These are phyloP conservation scores for Kobus ellipsiprymnus DNA, from an alignment of 2,113 vertebrate genomes.

Conservation along the genomic window DNA sequence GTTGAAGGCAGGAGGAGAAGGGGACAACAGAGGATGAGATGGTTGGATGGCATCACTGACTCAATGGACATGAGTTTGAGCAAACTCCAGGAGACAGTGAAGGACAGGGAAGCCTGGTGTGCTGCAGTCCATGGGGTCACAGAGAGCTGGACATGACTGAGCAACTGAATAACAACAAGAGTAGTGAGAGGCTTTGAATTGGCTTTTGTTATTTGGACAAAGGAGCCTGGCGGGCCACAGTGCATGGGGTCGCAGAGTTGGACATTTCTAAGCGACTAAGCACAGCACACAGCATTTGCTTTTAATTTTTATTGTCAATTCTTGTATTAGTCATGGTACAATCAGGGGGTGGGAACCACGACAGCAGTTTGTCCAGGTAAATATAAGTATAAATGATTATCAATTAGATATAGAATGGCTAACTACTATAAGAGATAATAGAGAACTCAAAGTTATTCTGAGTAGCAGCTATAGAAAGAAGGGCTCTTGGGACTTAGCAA, in stretches of 20 bases:
- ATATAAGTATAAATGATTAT: neutral
- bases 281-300: neutral
- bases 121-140: neutral
- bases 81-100: fast-evolving
- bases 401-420: neutral
- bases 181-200: neutral
- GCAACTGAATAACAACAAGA: neutral
- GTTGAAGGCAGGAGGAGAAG: neutral
- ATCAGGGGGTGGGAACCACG: neutral
- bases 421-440: neutral
- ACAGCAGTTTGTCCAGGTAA: neutral
- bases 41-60: neutral
- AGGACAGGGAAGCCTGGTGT: neutral
- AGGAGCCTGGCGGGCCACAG: neutral
- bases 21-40: neutral
- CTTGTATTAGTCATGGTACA: neutral
- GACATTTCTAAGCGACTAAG: neutral
- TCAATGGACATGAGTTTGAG: neutral
- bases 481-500: neutral
- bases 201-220: neutral
- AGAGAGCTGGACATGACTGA: neutral
- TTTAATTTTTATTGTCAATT: neutral
- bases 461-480: neutral
- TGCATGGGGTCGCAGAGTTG: neutral
- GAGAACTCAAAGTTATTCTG: neutral